A percentile compares a stretch with the other conserved stretches of the same genome.
Conservation (phyloP, 2,797 vertebrate genomes). For the Malurus leucopterus region DNA sequence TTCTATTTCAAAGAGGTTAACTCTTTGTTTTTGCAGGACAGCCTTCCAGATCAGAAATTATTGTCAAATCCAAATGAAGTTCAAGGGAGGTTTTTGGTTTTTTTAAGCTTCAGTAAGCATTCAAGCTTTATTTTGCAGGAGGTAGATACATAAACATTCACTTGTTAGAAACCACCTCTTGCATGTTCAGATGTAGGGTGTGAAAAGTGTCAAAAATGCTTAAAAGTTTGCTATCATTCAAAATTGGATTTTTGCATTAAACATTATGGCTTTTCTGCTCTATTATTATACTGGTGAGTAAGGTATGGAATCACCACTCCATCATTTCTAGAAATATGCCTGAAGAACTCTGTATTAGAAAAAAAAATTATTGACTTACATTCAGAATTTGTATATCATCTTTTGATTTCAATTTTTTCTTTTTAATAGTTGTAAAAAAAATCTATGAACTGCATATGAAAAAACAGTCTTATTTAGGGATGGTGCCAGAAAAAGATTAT, state of each 20-base stretch:
- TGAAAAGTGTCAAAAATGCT: background rate
- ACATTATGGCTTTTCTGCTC: background rate
- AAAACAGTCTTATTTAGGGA: background rate
- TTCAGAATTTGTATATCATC: background rate
- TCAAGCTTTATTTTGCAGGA: background rate
- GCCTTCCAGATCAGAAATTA: background rate
- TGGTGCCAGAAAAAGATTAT: background rate
- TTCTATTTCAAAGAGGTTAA: background rate
- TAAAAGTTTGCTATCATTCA: background rate
- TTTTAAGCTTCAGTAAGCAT: background rate
- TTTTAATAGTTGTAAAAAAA: background rate
- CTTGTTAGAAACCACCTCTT: background rate
- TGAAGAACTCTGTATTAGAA: background rate
- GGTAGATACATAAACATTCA: background rate
- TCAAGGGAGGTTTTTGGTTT: background rate
- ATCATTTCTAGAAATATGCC: background rate
- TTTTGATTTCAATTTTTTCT: background rate
- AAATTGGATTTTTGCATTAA: background rate
- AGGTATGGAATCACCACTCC: background rate
- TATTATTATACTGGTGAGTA: background rate
- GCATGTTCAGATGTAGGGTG: background rate
- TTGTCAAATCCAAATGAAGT: background rate
- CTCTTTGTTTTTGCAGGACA: background rate
- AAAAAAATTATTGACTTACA: background rate
- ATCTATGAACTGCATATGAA: background rate